Base-by-base conservation (phyloP, 1,140 invertebrate species). In the Drosophila parabipectinata region DNA sequence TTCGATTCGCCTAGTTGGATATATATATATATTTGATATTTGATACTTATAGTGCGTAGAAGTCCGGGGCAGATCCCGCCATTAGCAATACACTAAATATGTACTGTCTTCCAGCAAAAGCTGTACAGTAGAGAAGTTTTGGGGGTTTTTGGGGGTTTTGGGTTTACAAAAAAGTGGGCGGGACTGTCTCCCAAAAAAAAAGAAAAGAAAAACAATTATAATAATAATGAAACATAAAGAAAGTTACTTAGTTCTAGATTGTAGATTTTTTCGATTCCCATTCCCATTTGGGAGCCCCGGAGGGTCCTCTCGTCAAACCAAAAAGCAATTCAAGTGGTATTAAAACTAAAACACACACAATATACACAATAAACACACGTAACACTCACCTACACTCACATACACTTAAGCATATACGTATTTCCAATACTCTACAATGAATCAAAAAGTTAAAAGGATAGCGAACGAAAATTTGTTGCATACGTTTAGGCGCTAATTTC, bases 241-340 rank as follows among this genome's bases (percentile, higher is more conserved):
- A 53, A 75, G 56, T 75, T 81, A 75, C 47, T 63, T 88, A 88
- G 83, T 88, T 83, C 73, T 81, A 81, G 57, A 44, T 67, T 52
- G 34, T 69, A 71, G 47, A 48, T 64, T 73, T 58, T 50, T 51
- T 74, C 48, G n/a, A 57, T 51, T 73, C 47, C 51, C 41, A 61
- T 58, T 21, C 44, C 58, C 30, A n/a, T 60, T 34, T 34, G 15
- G 9, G 21, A 34, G 37, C 14, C 15, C 15, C n/a, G 12, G 6
- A 37, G 15, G 26, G 21, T 15, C 39, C 8, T 21, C 28, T 55
- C 52, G 41, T 28, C 21, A 39, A 85, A 60, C 44, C 57, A n/a
- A 85, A 77, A 87, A 87, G 82, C 82, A 87, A 87, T 87, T 87
- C 59, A 85, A 82, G 82, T 87, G 82, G 82, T 85, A 85, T 85